Evolutionary conservation across 2,113 vertebrate species (phyloP).

Genomic region (Argyrosomus japonicus): DNA sequence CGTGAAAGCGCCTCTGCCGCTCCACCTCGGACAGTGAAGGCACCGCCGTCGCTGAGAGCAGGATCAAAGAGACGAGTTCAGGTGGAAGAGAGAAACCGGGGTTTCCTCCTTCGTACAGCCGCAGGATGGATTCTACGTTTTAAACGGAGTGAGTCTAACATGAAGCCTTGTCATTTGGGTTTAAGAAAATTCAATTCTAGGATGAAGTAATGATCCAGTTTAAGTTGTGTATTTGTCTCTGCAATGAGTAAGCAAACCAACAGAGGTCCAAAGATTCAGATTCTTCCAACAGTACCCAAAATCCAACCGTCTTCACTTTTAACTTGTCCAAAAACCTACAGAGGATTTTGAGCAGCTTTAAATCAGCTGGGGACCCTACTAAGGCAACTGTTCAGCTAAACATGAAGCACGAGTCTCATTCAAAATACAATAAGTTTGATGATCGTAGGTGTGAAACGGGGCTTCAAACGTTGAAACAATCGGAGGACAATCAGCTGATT

Average conservation of each 20-base stretch:
- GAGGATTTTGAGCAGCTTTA: conserved; percentile 11
- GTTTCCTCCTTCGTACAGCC: conserved; percentile 2
- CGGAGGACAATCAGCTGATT: conserved; percentile 24
- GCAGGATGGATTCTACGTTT: conserved; percentile 18
- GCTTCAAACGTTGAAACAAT: neutral
- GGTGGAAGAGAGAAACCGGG: neutral
- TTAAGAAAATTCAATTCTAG: conserved; percentile 8
- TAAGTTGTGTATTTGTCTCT: conserved; percentile 3
- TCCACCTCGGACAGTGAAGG: conserved; percentile 47
- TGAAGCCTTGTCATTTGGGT: neutral
- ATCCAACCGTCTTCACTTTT: conserved; percentile 32
- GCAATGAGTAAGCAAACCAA: conserved; percentile 8
- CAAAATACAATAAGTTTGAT: neutral
- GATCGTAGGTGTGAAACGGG: neutral
- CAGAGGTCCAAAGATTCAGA: conserved; percentile 64
- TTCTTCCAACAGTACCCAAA: conserved; percentile 44
- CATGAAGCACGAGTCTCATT: conserved; percentile 32
- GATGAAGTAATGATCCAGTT: conserved; percentile 32
- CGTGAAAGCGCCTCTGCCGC: conserved; percentile 27
- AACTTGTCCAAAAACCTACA: neutral
- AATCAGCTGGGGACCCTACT: conserved; percentile 31
- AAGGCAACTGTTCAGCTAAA: conserved; percentile 47
- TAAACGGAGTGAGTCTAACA: conserved; percentile 12
- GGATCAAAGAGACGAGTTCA: neutral
- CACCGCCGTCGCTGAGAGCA: conserved; percentile 35